Evolutionary conservation across 2,888 invertebrate species (phyloP).

Genomic region (Dynastes hyllus): DNA sequence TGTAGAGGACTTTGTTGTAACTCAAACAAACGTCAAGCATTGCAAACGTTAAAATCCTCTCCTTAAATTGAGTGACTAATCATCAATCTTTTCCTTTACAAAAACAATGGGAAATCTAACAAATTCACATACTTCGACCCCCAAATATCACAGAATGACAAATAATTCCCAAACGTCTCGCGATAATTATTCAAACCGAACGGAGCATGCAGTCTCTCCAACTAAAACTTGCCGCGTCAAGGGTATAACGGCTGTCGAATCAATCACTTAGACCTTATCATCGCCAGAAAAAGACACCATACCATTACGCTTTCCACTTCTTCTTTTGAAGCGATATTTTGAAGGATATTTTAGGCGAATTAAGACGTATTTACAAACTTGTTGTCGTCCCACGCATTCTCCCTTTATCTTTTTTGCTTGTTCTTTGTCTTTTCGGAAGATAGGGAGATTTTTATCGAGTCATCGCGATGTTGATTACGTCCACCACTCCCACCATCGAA

Average conservation of each 20-base stretch:
- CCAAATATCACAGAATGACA: neutral
- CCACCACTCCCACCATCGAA: too few relatives aligned
- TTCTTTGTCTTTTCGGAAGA: too few relatives aligned
- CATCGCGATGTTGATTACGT: too few relatives aligned
- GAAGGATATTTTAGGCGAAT: neutral
- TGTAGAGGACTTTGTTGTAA: too few relatives aligned
- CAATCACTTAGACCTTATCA: constrained; percentile 10
- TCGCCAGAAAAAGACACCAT: neutral
- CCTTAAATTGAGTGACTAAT: too few relatives aligned
- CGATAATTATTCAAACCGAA: constrained; percentile 17
- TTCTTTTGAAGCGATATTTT: neutral
- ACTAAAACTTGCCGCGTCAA: too few relatives aligned
- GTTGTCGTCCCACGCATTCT: neutral
- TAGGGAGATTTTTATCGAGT: too few relatives aligned
- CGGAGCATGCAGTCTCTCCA: too few relatives aligned
- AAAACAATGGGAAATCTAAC: neutral
- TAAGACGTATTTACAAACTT: constrained; percentile 5
- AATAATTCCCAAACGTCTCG: neutral
- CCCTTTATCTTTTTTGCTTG: too few relatives aligned
- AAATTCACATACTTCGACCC: neutral
- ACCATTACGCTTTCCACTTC: neutral
- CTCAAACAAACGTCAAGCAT: too few relatives aligned
- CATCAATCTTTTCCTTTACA: neutral
- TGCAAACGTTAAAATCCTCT: too few relatives aligned
- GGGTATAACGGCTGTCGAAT: neutral